Percentiles rank a stretch among this genome's conserved stretches.
Evolutionary conservation across 2,888 invertebrate genomes (phyloP).

Genomic region (Chelonus formosanus): DNA sequence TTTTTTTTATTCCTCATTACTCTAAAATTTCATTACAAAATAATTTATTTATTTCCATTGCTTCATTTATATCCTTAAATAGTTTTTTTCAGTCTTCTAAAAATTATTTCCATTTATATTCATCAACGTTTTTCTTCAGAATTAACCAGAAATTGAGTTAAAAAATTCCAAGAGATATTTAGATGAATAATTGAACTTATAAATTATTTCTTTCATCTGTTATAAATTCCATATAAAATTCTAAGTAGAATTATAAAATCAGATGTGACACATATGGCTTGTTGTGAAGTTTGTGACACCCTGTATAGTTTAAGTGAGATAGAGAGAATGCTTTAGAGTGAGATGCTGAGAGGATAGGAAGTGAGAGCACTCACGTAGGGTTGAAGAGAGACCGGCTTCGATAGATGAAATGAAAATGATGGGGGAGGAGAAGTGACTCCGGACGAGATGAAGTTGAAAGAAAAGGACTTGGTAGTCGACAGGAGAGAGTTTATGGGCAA

Average conservation of each 20-base stretch:
- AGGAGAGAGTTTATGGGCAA: conserved; percentile 60
- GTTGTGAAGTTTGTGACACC: conserved; percentile 33
- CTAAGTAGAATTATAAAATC: not conserved
- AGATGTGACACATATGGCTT: not conserved
- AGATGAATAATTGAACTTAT: too few species aligned
- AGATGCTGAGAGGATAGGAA: conserved; percentile 18
- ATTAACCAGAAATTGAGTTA: too few species aligned
- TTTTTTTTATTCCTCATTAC: too few species aligned
- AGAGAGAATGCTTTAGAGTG: conserved; percentile 20
- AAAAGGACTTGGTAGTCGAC: conserved; percentile 31
- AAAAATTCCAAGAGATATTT: too few species aligned
- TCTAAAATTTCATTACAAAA: too few species aligned
- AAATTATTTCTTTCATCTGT: too few species aligned
- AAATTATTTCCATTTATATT: too few species aligned
- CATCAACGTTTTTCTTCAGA: too few species aligned
- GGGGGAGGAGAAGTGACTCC: conserved; percentile 26
- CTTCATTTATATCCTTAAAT: too few species aligned
- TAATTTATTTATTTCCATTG: too few species aligned
- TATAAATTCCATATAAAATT: not conserved
- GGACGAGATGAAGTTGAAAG: conserved; percentile 18
- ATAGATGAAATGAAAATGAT: conserved; percentile 3
- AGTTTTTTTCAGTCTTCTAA: too few species aligned
- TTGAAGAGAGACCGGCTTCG: conserved; percentile 17
- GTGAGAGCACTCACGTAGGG: conserved; percentile 29
- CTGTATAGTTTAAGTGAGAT: conserved; percentile 27